Percentiles rank a stretch among this genome's conserved stretches.
Evolutionary conservation across 2,888 invertebrate species (phyloP).

Genomic region (Acleris laterana): DNA sequence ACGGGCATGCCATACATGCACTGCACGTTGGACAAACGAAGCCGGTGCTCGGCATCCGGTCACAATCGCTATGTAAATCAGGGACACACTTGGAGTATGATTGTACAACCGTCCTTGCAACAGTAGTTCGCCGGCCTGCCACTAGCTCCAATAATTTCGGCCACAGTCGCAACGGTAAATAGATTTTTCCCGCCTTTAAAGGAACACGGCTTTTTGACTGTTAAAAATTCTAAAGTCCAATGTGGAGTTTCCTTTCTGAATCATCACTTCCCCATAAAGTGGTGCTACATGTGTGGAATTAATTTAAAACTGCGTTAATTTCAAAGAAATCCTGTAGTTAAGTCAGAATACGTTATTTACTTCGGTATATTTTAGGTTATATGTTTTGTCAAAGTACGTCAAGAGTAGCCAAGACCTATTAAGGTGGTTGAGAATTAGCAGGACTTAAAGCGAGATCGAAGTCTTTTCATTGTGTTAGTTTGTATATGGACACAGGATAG

Average conservation of each 20-base stretch:
- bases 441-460: constrained; percentile 36
- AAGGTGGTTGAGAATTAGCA: constrained; percentile 44
- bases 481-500: too few relatives aligned
- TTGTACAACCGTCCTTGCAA: constrained; percentile 66
- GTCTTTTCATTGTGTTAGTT: not conserved
- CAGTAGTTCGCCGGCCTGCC: constrained; percentile 47
- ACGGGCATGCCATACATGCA: constrained; percentile 53
- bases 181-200: constrained; percentile 24
- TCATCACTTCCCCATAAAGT: constrained; percentile 27
- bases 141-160: constrained; percentile 29
- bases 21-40: constrained; percentile 59
- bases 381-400: too few relatives aligned
- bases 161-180: constrained; percentile 34
- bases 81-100: constrained; percentile 59
- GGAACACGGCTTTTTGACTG: constrained; percentile 15
- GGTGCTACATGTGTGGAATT: constrained; percentile 20
- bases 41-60: constrained; percentile 71
- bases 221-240: constrained; percentile 28
- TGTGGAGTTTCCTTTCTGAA: constrained; percentile 33
- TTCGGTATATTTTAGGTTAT: too few relatives aligned
- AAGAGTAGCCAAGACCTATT: too few relatives aligned
- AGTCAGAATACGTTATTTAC: not conserved
- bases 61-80: constrained; percentile 72
- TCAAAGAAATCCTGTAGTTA: constrained; percentile 15
- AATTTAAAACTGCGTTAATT: constrained; percentile 1